Percentiles rank a stretch among this genome's conserved stretches.
Conservation (phyloP, 2,797 vertebrate species). For the Anabacerthia variegaticeps region DNA sequence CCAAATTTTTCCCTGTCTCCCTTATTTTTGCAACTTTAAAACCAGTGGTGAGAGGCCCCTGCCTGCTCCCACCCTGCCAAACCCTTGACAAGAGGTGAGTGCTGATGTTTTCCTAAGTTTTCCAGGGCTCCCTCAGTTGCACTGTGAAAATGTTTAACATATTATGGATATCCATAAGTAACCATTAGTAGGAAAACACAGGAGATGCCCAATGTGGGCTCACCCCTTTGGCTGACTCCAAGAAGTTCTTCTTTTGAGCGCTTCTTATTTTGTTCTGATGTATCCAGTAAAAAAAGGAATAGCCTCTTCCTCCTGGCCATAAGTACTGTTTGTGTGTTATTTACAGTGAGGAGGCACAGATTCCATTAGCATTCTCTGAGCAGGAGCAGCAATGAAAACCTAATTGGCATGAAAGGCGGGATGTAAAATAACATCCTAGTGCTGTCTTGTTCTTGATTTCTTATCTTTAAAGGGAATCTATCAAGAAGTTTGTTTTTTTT, state of each 20-base stretch:
- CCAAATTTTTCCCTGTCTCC: neutral
- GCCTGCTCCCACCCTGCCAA: neutral
- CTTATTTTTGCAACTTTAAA: slow-evolving; percentile 32
- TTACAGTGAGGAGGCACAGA: neutral
- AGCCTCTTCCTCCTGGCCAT: neutral
- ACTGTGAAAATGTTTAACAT: neutral
- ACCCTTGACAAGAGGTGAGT: slow-evolving; percentile 29
- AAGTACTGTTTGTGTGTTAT: neutral
- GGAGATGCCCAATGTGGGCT: neutral
- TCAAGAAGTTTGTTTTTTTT: neutral
- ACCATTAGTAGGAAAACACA: neutral
- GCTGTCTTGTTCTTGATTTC: neutral
- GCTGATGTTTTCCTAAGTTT: slow-evolving; percentile 31
- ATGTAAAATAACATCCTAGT: neutral
- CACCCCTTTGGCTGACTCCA: neutral
- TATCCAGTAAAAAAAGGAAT: neutral
- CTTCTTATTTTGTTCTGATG: neutral
- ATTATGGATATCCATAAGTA: neutral
- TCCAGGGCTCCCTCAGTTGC: neutral
- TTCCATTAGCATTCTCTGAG: neutral
- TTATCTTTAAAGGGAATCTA: slow-evolving; percentile 25
- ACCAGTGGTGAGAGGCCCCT: slow-evolving; percentile 60
- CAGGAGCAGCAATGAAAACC: slow-evolving; percentile 18
- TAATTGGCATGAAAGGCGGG: neutral
- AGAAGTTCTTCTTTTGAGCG: neutral